These are phyloP conservation scores for Drosophila orosa DNA, from an alignment of 1,140 invertebrate species.

Conservation along the genomic window DNA sequence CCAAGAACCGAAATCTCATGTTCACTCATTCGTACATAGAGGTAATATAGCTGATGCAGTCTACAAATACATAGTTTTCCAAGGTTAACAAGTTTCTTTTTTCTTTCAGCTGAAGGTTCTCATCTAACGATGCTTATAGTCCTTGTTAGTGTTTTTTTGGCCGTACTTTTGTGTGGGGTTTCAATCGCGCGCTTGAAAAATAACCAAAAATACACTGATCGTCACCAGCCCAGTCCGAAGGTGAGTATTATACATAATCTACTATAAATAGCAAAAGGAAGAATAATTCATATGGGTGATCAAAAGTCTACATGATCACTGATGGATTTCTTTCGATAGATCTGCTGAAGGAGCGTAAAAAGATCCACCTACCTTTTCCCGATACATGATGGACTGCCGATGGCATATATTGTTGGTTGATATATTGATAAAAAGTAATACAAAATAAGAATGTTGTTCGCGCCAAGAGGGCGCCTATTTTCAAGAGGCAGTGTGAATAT, in stretches of 20 bases:
- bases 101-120: conserved; percentile 68
- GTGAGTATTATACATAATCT: conserved; percentile 29
- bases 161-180: conserved; percentile 78
- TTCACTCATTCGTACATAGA: conserved; percentile 74
- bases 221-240: conserved; percentile 77
- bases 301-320: no score
- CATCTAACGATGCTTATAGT: conserved; percentile 89
- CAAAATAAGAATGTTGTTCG: no score
- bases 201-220: conserved; percentile 72
- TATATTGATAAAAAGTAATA: no score
- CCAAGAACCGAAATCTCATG: conserved; percentile 74
- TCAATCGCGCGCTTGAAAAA: conserved; percentile 77
- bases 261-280: background rate
- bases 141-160: conserved; percentile 90
- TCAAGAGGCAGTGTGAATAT: no score
- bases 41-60: conserved; percentile 45
- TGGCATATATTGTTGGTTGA: no score
- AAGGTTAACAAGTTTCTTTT: conserved; percentile 15
- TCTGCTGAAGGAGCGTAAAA: no score
- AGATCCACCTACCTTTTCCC: no score
- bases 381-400: no score
- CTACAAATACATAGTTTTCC: background rate
- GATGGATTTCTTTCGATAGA: no score
- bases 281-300: background rate
- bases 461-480: no score